phyloP scores from a whole-genome alignment of 1,140 invertebrate species.

The Platyura marginata region DNA sequence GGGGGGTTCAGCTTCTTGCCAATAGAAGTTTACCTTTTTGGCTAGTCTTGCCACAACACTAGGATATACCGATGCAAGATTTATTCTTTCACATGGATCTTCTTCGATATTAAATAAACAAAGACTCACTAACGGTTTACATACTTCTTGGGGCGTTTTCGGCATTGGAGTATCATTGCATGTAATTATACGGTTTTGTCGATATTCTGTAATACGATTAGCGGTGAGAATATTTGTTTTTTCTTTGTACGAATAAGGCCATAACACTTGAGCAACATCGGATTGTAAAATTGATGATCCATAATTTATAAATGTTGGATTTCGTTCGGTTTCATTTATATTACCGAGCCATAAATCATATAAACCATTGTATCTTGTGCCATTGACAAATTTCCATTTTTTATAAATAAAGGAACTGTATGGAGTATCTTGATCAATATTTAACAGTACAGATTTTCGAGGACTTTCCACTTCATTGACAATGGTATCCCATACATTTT shows the following conservation, averaged over 20 bases:
- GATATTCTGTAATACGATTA: slow-evolving; percentile 11
- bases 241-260: slow-evolving; percentile 6
- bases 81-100: slow-evolving; percentile 61
- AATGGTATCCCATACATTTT: slow-evolving; percentile 47
- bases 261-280: slow-evolving; percentile 16
- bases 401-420: slow-evolving; percentile 40
- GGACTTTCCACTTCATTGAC: slow-evolving; percentile 22
- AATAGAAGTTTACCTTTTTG: slow-evolving; percentile 25
- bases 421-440: slow-evolving; percentile 48
- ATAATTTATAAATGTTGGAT: slow-evolving; percentile 15
- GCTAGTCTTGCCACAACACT: slow-evolving; percentile 27
- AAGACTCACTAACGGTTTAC: slow-evolving; percentile 31
- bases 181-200: background rate
- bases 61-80: slow-evolving; percentile 34
- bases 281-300: slow-evolving; percentile 28
- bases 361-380: slow-evolving; percentile 27
- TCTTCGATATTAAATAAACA: slow-evolving; percentile 53
- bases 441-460: slow-evolving; percentile 44
- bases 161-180: slow-evolving; percentile 1
- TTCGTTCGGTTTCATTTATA: slow-evolving; percentile 8
- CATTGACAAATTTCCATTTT: slow-evolving; percentile 57
- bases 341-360: slow-evolving; percentile 28
- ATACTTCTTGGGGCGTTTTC: no score
- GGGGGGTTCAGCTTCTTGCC: slow-evolving; percentile 27
- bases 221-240: background rate